Base-by-base conservation (phyloP, 2,888 invertebrate species). In the Brachyptera risi region DNA sequence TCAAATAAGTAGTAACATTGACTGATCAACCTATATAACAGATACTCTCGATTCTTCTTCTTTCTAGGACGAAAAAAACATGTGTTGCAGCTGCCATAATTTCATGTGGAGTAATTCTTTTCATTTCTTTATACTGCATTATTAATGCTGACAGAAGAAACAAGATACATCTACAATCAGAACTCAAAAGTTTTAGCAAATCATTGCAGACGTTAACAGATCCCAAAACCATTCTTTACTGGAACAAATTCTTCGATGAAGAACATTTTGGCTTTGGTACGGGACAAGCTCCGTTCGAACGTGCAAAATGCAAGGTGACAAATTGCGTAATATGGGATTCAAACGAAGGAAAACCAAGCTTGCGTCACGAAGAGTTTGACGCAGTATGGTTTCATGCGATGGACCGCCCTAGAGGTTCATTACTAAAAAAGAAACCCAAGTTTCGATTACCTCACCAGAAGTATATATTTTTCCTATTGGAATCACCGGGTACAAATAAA, bases 171-270 rank as follows among this genome's bases (percentile, higher is more conserved):
- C n/a, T n/a, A n/a, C n/a, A n/a, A n/a, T n/a, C n/a, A n/a, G n/a
- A n/a, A n/a, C n/a, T n/a, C n/a, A n/a, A n/a, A n/a, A n/a, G n/a
- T n/a, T n/a, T n/a, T n/a, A n/a, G n/a, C n/a, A n/a, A n/a, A n/a
- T n/a, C n/a, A n/a, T n/a, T n/a, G n/a, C n/a, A n/a, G n/a, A n/a
- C n/a, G n/a, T n/a, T n/a, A n/a, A n/a, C n/a, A n/a, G n/a, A n/a
- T n/a, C n/a, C n/a, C n/a, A 42, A 42, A 17, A 42, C 42, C 15
- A 42, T 42, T 11, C n/a, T 42, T 5, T n/a, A 19, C 19, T 42
- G 42, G 42, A 42, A 42, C 42, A 42, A 21, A 19, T 42, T 42
- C 42, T 42, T 42, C n/a, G 42, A 11, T 5, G 42, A 42, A 21
- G 21, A 42, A 42, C 42, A 42, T 17, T 42, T 42, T n/a, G 19